These are phyloP conservation scores for Enteromius paludinosus DNA, from an alignment of 2,797 vertebrate species.

Conservation along the genomic window DNA sequence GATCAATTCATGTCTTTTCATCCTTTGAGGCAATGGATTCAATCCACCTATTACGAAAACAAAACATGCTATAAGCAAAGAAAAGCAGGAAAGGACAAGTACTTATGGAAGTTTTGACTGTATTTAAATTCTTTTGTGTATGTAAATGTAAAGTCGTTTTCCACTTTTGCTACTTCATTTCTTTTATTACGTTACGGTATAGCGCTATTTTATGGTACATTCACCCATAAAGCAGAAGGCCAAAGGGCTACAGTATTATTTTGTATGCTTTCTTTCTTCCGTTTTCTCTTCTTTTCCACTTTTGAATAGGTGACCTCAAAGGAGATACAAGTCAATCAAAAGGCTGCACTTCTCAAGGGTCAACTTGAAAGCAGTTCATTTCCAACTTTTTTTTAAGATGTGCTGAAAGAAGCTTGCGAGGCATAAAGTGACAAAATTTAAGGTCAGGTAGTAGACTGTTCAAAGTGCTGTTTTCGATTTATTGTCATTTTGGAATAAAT, in stretches of 20 bases:
- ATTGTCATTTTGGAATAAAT: background rate
- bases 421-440: background rate
- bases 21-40: slow-evolving; percentile 58
- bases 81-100: slow-evolving; percentile 72
- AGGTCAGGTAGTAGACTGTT: background rate
- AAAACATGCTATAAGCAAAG: slow-evolving; percentile 34
- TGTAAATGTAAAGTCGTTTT: background rate
- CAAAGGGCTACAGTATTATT: background rate
- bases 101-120: slow-evolving; percentile 70
- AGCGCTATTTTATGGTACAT: background rate
- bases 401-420: background rate
- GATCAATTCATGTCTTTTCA: slow-evolving; percentile 61
- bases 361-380: background rate
- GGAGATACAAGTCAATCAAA: slow-evolving; percentile 1
- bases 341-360: background rate
- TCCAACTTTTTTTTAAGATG: background rate
- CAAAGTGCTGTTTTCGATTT: background rate
- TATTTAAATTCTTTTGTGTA: slow-evolving; percentile 60
- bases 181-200: background rate
- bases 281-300: background rate
- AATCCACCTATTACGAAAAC: slow-evolving; percentile 59
- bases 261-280: background rate
- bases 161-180: background rate
- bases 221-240: background rate
- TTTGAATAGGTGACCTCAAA: slow-evolving; percentile 20